Conservation (phyloP, 1,140 invertebrate genomes). For the Ectropis grisescens region DNA sequence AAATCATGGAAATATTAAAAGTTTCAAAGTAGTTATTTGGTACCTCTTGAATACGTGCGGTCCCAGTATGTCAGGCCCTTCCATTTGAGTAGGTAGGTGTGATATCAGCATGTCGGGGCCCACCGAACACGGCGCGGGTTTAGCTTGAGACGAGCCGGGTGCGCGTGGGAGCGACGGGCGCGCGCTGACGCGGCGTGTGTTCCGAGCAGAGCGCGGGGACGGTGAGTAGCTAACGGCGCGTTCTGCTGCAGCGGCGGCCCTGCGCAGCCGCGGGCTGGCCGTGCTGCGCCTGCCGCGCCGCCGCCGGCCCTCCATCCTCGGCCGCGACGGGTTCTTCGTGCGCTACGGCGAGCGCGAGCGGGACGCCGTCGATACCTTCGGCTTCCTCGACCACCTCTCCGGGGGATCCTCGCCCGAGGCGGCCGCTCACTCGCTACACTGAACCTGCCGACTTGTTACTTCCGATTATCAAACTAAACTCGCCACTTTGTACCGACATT, state of each 20-base stretch:
- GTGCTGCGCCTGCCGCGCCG: constrained; percentile 63
- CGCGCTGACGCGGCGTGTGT: constrained; percentile 43
- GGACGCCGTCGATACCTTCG: constrained; percentile 83
- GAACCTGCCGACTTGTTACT: too few species aligned
- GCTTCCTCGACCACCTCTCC: constrained; percentile 81
- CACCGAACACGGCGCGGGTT: too few species aligned
- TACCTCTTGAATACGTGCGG: too few species aligned
- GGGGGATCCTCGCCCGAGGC: constrained; percentile 69
- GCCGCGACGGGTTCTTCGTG: constrained; percentile 80
- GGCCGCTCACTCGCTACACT: constrained; percentile 51
- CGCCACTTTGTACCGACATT: too few species aligned
- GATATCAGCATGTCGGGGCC: too few species aligned
- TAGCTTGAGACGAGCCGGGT: too few species aligned
- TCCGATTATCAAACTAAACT: too few species aligned
- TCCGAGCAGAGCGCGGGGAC: constrained; percentile 47
- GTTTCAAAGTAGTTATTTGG: too few species aligned
- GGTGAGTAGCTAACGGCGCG: constrained; percentile 29
- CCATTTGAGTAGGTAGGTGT: too few species aligned
- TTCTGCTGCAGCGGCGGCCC: constrained; percentile 61
- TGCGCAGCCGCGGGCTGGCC: constrained; percentile 54
- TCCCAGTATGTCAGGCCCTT: too few species aligned
- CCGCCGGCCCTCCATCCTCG: constrained; percentile 80
- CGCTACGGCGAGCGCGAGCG: constrained; percentile 83
- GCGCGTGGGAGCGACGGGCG: constrained; percentile 10
- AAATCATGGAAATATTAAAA: too few species aligned